These are phyloP conservation scores for Polyommatus iphigenia DNA, from an alignment of 2,888 invertebrate genomes.

Conservation along the genomic window DNA sequence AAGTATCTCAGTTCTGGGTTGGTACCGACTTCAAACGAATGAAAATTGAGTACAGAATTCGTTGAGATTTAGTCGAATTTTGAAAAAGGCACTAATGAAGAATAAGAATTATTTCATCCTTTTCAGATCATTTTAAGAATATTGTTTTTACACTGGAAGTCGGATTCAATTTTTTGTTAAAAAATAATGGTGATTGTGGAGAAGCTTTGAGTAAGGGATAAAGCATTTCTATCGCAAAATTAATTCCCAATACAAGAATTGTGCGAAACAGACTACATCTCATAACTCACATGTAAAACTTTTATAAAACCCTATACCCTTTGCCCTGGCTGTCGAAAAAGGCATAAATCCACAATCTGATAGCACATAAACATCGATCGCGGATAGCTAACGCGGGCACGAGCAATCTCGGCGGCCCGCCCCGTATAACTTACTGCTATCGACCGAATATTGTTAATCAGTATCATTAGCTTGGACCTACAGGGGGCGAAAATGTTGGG, in stretches of 20 bases:
- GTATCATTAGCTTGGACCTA: constrained; percentile 69
- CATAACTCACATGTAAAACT: background rate
- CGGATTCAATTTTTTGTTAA: too few species aligned
- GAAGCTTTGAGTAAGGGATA: too few species aligned
- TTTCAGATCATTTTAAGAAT: too few species aligned
- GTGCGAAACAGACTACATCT: background rate
- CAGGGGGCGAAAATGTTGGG: constrained; percentile 50
- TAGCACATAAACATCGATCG: constrained; percentile 76
- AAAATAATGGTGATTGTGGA: too few species aligned
- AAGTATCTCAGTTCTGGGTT: too few species aligned
- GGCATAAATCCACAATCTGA: constrained; percentile 69
- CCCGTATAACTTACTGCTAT: constrained; percentile 75
- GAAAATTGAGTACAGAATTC: too few species aligned
- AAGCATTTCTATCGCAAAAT: background rate
- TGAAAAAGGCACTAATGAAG: too few species aligned
- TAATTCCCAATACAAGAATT: background rate
- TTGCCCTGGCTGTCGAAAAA: constrained; percentile 7
- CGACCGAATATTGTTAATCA: constrained; percentile 80
- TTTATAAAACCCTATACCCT: constrained; percentile 44
- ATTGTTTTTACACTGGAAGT: too few species aligned
- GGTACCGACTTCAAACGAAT: too few species aligned
- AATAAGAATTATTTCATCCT: too few species aligned
- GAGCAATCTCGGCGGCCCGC: constrained; percentile 72
- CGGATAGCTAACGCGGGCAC: constrained; percentile 75
- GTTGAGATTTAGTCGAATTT: too few species aligned